Conservation (phyloP, 2,888 invertebrate species). For the Troglohyphantes excavatus region DNA sequence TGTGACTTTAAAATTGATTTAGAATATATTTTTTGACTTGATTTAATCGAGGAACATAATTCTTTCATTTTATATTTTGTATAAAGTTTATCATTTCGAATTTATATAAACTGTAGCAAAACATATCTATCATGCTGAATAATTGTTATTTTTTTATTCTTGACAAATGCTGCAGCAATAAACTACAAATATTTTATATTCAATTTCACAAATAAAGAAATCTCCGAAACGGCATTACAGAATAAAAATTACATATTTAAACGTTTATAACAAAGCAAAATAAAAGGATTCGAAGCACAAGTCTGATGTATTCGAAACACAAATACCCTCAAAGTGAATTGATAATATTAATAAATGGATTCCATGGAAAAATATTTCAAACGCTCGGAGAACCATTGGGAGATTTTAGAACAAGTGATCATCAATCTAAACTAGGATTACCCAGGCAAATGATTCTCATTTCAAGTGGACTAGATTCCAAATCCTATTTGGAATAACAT, state of each 20-base stretch:
- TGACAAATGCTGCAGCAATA: no score
- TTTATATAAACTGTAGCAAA: no score
- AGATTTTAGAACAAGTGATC: neutral
- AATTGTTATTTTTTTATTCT: no score
- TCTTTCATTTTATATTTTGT: no score
- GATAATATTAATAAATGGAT: neutral
- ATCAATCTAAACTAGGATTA: constrained; percentile 5
- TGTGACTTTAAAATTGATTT: no score
- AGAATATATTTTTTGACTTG: no score
- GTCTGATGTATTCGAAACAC: neutral
- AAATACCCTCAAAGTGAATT: neutral
- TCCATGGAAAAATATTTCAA: neutral
- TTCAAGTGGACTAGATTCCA: neutral
- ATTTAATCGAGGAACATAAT: no score
- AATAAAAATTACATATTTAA: neutral
- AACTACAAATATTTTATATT: no score
- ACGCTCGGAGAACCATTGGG: neutral
- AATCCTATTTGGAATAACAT: neutral
- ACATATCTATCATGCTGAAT: no score
- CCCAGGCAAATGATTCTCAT: neutral
- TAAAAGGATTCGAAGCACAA: neutral
- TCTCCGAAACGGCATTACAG: no score
- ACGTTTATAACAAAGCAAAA: neutral
- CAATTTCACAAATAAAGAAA: neutral
- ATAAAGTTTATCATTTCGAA: no score